Conservation (phyloP, 2,113 vertebrate species). For the Puntigrus tetrazona region DNA sequence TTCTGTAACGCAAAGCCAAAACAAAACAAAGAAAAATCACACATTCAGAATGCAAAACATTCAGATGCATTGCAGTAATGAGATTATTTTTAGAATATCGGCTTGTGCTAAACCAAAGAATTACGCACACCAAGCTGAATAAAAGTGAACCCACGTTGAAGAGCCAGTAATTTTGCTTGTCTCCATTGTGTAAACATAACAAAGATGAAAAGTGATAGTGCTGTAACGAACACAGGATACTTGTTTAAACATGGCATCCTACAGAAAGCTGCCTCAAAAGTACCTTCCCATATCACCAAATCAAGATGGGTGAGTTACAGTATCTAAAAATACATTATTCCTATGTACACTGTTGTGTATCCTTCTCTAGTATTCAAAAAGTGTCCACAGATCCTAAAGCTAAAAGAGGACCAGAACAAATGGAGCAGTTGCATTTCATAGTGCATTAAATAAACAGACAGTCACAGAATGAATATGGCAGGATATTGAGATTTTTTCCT, state of each 20-base stretch:
- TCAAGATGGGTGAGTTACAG: constrained; percentile 12
- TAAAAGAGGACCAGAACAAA: background rate
- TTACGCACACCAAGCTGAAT: background rate
- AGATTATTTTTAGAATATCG: background rate
- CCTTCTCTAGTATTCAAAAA: background rate
- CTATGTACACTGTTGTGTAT: background rate
- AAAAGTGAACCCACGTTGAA: background rate
- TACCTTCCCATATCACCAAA: constrained; percentile 52
- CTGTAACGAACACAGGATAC: constrained; percentile 24
- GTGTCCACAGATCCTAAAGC: constrained; percentile 7
- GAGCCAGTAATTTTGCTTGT: constrained; percentile 17
- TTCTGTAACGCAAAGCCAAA: too few species aligned
- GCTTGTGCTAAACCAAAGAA: background rate
- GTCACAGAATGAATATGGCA: constrained; percentile 6
- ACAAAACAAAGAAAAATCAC: too few species aligned
- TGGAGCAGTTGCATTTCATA: constrained; percentile 7
- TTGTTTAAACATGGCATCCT: constrained; percentile 35
- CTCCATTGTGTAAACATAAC: constrained; percentile 45
- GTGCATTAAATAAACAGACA: constrained; percentile 32
- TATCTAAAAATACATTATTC: constrained; percentile 20
- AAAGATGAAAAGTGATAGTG: constrained; percentile 10
- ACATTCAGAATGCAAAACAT: too few species aligned
- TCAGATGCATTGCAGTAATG: background rate
- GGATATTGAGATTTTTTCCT: constrained; percentile 40
- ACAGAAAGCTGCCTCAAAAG: constrained; percentile 49